A percentile compares a stretch with the other conserved stretches of the same genome.
Evolutionary conservation across 2,797 vertebrate species (phyloP).

Genomic region (Somateria mollissima): DNA sequence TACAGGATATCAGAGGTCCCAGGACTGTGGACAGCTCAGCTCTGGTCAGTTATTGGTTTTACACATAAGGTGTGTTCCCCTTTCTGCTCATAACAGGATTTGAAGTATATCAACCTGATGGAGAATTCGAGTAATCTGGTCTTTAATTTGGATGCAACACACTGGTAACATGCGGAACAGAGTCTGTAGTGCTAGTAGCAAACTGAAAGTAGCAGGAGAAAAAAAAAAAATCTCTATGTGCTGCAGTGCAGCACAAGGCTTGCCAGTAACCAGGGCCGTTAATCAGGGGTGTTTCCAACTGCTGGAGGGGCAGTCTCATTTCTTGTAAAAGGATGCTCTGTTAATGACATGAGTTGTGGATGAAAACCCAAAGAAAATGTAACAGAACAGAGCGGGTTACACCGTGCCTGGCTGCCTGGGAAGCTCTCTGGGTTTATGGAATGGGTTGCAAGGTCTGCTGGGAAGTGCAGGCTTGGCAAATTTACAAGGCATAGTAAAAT

Average conservation of each 20-base stretch:
- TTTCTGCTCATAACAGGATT: background rate
- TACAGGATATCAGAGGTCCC: rapidly evolving
- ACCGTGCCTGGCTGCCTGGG: background rate
- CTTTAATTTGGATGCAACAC: background rate
- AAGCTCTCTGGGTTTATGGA: background rate
- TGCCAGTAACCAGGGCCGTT: background rate
- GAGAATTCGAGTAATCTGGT: background rate
- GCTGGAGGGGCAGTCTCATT: background rate
- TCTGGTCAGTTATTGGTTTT: background rate
- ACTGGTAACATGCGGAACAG: background rate
- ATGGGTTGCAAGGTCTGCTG: background rate
- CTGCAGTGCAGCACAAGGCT: background rate
- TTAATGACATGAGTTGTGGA: background rate
- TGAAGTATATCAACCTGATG: background rate
- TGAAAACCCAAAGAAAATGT: background rate
- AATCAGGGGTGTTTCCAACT: background rate
- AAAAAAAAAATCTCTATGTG: background rate
- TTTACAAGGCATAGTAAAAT: conserved; percentile 17
- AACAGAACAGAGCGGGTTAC: background rate
- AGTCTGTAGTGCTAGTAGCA: background rate
- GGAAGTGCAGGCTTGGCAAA: background rate
- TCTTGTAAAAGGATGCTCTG: background rate
- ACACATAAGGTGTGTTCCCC: background rate
- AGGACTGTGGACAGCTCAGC: background rate
- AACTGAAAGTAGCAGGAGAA: background rate